These are phyloP conservation scores for Epinotia ramella DNA, from an alignment of 2,888 invertebrate species.

Conservation along the genomic window DNA sequence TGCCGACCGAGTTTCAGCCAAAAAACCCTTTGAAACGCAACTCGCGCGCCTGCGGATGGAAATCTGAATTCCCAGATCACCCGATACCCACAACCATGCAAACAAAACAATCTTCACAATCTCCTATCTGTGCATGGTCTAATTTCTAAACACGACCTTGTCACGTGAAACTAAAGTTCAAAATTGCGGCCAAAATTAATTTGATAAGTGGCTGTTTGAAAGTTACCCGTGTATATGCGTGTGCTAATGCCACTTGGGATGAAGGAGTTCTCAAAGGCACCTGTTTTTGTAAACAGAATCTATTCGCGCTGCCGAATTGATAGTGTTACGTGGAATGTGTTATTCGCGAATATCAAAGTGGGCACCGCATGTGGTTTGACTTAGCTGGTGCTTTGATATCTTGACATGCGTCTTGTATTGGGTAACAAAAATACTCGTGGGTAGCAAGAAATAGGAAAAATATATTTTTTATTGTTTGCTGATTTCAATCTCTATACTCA, in stretches of 20 bases:
- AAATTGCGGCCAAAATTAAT: background rate
- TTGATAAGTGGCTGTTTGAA: background rate
- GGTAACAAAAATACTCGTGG: background rate
- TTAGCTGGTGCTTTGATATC: constrained; percentile 11
- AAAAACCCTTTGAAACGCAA: constrained; percentile 82
- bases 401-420: background rate
- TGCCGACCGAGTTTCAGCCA: constrained; percentile 59
- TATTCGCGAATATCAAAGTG: constrained; percentile 35
- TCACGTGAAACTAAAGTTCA: background rate
- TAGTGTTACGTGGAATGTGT: constrained; percentile 47
- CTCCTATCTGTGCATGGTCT: background rate
- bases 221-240: constrained; percentile 1
- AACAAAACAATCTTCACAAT: background rate
- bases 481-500: no score
- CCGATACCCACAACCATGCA: constrained; percentile 77
- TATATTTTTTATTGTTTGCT: no score
- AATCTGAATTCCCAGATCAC: constrained; percentile 82
- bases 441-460: no score
- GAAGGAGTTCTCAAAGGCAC: constrained; percentile 77
- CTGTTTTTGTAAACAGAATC: constrained; percentile 76
- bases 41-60: constrained; percentile 72
- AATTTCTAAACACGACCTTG: background rate
- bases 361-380: constrained; percentile 5
- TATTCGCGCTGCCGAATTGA: constrained; percentile 60
- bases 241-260: constrained; percentile 77